Evolutionary conservation across 1,140 invertebrate genomes (phyloP), one percentile per base, ranked within the genome.

Genomic region (Bombus impatiens): DNA sequence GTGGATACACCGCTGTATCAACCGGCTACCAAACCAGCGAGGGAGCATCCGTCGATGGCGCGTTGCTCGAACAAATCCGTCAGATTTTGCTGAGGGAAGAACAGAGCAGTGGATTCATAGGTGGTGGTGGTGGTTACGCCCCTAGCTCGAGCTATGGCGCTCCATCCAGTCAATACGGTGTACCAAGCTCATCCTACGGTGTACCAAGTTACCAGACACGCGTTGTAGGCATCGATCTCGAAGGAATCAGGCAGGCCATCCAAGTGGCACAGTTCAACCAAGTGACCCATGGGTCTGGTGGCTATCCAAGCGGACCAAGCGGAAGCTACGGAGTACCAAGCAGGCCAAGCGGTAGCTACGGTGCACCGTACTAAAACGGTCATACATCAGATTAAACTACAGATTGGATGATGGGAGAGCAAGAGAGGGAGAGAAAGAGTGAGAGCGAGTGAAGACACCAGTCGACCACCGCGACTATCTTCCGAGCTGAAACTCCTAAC

Each of bases 31-130:
- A 97, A 89, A 97, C 96, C 78, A 97, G 96, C 87, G 97, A 98
- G 93, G 97, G 97, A 74, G 97, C 97, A 90, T 96, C 97, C 94
- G 97, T 98, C 72, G 97, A 98, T 94, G 96, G 96, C 67, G 96
- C 96, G 85, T 96, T 98, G 79, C 95, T 98, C 78, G 97, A 98
- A 92, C 97, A 98, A 93, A 97, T 98, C 90, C 97, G 97, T 89
- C 96, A 98, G 94, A 98, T 98, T 92, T 96, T 98, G 75, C 95
- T 98, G 85, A 97, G 97, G 92, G 97, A 98, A 93, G 97, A 98
- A 94, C 95, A 95, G 78, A 88, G 86, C 35, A 94, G 95, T 15
- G 94, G 95, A 44, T 94, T 95, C 71, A 94, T 94, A 32, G 93
- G 93, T 83, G 93, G 95, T 71, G 83, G 84, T 3, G 93, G 95